Evolutionary conservation across 2,888 invertebrate genomes (phyloP), one percentile per base, ranked within the genome.

Genomic region (Dryomyza anilis): DNA sequence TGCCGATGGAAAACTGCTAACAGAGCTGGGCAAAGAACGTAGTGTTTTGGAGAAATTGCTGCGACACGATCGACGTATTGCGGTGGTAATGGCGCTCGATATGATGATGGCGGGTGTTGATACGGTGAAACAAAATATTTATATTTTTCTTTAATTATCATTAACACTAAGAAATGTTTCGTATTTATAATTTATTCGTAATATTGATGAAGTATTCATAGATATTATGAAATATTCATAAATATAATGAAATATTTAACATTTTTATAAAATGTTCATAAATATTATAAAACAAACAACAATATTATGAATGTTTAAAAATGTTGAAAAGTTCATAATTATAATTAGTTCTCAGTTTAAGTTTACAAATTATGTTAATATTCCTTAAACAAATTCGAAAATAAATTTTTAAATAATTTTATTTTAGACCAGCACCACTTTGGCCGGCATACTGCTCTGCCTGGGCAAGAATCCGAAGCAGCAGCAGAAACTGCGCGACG

Each of bases 21-120:
- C 57, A 1, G 75, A 71, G 19, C 33, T 69, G 2, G 76, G 72
- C 0, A 57, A 72, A 36, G 78, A 77, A 36, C 64, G 66, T 1
- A 90, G 90, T 75, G 85, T 91, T 23, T 81, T 91, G 63, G 88
- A 91, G 77, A 88, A 87, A 72, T 76, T 91, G 29, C 78, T 89
- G 19, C 85, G 84, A 6, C 85, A 87, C 21, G 88, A 90, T 73
- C 85, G 86, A 65, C 84, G 84, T 72, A 85, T 89, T 12, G 91
- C 91, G 0, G 75, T 87, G 23, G 85, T 88, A 70, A 89, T 91
- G 87, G 88, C 88, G 1, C 85, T 88, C 70, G 91, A 91, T 76
- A 88, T 91, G 87, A 73, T 91, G 29, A 81, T 87, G 55, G 91
- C 89, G 53, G 91, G 91, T 63, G 86, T 90, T 39, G 91, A 92